Base-by-base conservation (phyloP, 2,113 vertebrate genomes). In the Gallinago undulata region DNA sequence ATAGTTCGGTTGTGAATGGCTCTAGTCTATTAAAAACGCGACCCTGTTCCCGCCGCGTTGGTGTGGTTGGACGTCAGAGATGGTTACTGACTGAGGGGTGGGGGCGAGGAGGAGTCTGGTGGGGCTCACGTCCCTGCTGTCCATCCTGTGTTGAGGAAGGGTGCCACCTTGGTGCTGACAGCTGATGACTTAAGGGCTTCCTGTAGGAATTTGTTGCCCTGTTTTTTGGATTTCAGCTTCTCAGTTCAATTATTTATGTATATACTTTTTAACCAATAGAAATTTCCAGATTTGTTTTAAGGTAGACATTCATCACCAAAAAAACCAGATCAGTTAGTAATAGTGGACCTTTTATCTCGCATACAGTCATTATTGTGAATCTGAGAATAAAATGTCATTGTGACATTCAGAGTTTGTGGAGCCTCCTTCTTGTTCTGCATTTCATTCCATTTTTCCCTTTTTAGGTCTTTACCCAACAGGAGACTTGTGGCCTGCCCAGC, bases 401-500 rank as follows among this genome's bases (percentile, higher is more conserved):
- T 66, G 48, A 45, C 57, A 27, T 2, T 87, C 35, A 35, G 41
- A 43, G 24, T 56, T 80, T 64, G 22, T 14, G 3, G 14, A 35
- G 14, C 43, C 15, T 85, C 19, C 18, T 50, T 74, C 25, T 14
- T 68, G 35, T 55, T 64, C 39, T 76, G 13, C 31, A 51, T 82
- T 89, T 87, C 74, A 84, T 91, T 89, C 57, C 24, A 18, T 25
- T 22, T 90, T 89, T 67, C 75, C 39, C 59, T 79, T 86, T 67
- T 73, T 95, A 95, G 98, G 98, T 94, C 98, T 98, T 70, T 99
- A 98, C 89, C 72, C 98, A 30, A 78, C 98, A 5, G 99, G 98
- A 86, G 98, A 99, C 87, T 97, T 98, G 30, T 99, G 99, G 99
- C 97, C 99, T 7, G 92, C 98, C 19, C 98, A 98, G 39, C 98